These are phyloP conservation scores for Pseudobourletiella spinata DNA, from an alignment of 1,140 invertebrate genomes.

Conservation along the genomic window DNA sequence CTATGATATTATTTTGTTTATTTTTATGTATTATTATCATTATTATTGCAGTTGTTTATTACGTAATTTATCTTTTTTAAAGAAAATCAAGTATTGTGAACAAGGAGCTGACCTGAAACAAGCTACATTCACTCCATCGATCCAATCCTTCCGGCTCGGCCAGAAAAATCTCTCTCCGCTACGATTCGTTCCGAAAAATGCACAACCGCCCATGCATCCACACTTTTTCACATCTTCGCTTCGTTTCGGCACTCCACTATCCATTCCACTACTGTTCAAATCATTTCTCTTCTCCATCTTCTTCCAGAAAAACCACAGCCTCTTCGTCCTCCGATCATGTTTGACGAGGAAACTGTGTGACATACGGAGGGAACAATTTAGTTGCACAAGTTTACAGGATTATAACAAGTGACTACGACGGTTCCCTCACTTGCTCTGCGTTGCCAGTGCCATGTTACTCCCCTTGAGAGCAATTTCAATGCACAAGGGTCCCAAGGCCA, in stretches of 20 bases:
- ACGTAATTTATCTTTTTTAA: too few relatives aligned
- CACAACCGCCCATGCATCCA: conserved; percentile 88
- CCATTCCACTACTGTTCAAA: conserved; percentile 43
- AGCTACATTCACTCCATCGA: conserved; percentile 72
- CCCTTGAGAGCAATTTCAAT: conserved; percentile 74
- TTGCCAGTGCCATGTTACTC: neutral
- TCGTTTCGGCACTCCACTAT: neutral
- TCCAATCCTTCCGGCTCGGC: conserved; percentile 64
- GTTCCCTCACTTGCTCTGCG: conserved; percentile 15
- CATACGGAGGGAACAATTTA: neutral
- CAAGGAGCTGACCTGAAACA: conserved; percentile 52
- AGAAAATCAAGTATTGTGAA: neutral
- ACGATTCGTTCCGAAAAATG: conserved; percentile 82
- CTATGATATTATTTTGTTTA: too few relatives aligned
- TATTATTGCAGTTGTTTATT: neutral
- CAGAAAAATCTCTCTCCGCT: conserved; percentile 83
- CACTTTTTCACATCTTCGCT: conserved; percentile 56
- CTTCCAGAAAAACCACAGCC: conserved; percentile 91
- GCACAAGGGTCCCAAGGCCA: conserved; percentile 78
- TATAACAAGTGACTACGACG: neutral
- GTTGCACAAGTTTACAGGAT: neutral
- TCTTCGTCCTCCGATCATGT: conserved; percentile 78
- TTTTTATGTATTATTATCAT: neutral
- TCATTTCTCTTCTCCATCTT: conserved; percentile 44
- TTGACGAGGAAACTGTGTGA: conserved; percentile 61